These are phyloP conservation scores for Beaufortia kweichowensis DNA, from an alignment of 2,113 vertebrate genomes.

Conservation along the genomic window DNA sequence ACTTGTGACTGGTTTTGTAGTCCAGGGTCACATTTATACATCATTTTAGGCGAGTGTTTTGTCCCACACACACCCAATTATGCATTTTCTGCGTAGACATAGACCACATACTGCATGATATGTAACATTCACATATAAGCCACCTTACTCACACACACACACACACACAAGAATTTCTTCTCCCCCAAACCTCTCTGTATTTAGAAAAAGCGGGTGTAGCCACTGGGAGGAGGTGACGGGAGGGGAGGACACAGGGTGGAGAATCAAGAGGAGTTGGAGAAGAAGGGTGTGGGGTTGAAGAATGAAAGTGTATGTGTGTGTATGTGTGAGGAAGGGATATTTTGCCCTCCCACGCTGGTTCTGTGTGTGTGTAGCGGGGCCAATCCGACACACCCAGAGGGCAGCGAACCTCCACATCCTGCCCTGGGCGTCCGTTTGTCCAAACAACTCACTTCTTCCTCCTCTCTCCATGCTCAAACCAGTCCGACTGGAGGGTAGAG, in stretches of 20 bases:
- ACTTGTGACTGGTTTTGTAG: no score
- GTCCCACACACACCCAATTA: no score
- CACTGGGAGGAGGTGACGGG: conserved; percentile 8
- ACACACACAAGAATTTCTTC: conserved; percentile 20
- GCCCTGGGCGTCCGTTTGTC: conserved; percentile 74
- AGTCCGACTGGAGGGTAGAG: conserved; percentile 64
- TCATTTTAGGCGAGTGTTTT: no score
- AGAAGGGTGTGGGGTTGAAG: conserved; percentile 66
- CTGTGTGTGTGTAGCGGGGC: conserved; percentile 58
- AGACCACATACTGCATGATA: background rate
- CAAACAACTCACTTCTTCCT: conserved; percentile 63
- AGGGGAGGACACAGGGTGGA: conserved; percentile 46
- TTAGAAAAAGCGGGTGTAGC: conserved; percentile 38
- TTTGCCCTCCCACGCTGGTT: conserved; percentile 8
- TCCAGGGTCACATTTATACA: no score
- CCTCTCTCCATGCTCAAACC: conserved; percentile 57
- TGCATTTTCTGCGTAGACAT: no score
- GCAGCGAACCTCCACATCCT: conserved; percentile 77
- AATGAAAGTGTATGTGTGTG: conserved; percentile 53
- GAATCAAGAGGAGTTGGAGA: conserved; percentile 58
- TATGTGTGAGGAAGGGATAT: conserved; percentile 13
- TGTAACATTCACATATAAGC: conserved; percentile 12
- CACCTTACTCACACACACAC: conserved; percentile 2
- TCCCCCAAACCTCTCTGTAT: conserved; percentile 35
- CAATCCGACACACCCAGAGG: conserved; percentile 75